phyloP scores from a whole-genome alignment of 2,797 vertebrate genomes.

The Enteromius radiatus region DNA sequence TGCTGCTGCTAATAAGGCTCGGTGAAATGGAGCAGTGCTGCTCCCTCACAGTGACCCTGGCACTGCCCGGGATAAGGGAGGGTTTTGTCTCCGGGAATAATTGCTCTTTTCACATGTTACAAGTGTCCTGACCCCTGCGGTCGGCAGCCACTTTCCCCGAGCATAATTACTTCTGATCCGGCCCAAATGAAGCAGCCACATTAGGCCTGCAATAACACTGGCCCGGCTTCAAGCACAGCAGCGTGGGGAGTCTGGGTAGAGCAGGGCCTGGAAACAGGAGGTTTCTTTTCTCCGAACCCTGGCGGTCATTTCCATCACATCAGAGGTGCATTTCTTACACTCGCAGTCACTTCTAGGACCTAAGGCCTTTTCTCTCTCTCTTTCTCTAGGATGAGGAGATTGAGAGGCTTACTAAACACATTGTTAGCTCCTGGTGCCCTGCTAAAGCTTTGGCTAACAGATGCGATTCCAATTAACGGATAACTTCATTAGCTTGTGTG shows the following conservation, averaged over 20 bases:
- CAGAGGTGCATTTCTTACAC: slow-evolving; percentile 81
- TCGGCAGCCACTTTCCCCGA: slow-evolving; percentile 78
- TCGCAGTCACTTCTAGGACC: slow-evolving; percentile 77
- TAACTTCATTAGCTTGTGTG: slow-evolving; percentile 80
- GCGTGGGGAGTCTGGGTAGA: slow-evolving; percentile 78
- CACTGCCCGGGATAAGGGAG: slow-evolving; percentile 80
- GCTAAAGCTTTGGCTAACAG: slow-evolving; percentile 78
- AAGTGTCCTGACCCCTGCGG: slow-evolving; percentile 84
- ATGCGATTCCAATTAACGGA: slow-evolving; percentile 79
- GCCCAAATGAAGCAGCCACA: slow-evolving; percentile 82
- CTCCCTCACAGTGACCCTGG: slow-evolving; percentile 79
- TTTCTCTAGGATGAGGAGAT: slow-evolving; percentile 36
- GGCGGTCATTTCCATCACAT: slow-evolving; percentile 80
- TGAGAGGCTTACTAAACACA: slow-evolving; percentile 74
- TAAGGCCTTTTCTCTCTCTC: slow-evolving; percentile 65
- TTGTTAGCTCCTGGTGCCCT: slow-evolving; percentile 76
- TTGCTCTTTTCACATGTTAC: slow-evolving; percentile 88
- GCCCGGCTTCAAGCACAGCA: slow-evolving; percentile 76
- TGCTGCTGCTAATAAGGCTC: slow-evolving; percentile 80
- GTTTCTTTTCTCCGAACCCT: slow-evolving; percentile 70
- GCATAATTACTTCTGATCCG: slow-evolving; percentile 85
- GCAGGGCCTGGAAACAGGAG: slow-evolving; percentile 77
- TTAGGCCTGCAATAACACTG: slow-evolving; percentile 83
- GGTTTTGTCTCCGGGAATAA: slow-evolving; percentile 86
- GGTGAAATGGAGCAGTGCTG: slow-evolving; percentile 76